phyloP scores from a whole-genome alignment of 2,797 vertebrate genomes.

The Enteromius anoplus region DNA sequence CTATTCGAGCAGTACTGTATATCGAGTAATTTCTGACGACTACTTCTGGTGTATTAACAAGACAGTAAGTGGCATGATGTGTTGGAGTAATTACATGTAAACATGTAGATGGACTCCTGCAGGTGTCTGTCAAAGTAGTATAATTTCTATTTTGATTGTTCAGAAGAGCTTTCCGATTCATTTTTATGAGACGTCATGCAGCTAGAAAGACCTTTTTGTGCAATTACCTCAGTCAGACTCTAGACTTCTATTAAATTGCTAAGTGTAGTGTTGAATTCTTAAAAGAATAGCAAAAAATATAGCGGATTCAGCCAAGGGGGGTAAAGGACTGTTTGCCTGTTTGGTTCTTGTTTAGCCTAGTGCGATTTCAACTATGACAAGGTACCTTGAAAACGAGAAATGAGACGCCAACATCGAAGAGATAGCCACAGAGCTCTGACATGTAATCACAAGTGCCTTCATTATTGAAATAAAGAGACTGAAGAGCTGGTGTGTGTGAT shows the following conservation, averaged over 20 bases:
- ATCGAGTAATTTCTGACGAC: conserved; percentile 3
- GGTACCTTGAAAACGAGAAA: conserved; percentile 31
- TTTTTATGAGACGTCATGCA: conserved; percentile 16
- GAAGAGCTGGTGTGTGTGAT: conserved; percentile 51
- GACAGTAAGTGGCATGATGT: background rate
- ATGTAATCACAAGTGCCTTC: conserved; percentile 52
- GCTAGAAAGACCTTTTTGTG: conserved; percentile 25
- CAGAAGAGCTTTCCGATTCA: conserved; percentile 1
- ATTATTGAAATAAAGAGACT: conserved; percentile 54
- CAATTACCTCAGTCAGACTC: conserved; percentile 25
- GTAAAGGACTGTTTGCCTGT: conserved; percentile 1
- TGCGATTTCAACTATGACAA: conserved; percentile 9
- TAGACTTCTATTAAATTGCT: conserved; percentile 30
- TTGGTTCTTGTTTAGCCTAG: conserved; percentile 12
- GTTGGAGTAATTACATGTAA: conserved; percentile 14
- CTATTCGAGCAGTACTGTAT: background rate
- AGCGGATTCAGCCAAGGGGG: background rate
- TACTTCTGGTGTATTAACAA: conserved; percentile 10
- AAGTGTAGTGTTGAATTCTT: conserved; percentile 33
- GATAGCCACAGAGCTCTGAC: conserved; percentile 13
- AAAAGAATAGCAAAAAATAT: conserved; percentile 1
- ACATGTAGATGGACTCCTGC: conserved; percentile 15
- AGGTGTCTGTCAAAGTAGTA: conserved; percentile 10
- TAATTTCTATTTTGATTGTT: conserved; percentile 29
- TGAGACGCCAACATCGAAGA: conserved; percentile 8